These are phyloP conservation scores for Cephonodes hylas DNA, from an alignment of 2,888 invertebrate genomes.

Conservation along the genomic window DNA sequence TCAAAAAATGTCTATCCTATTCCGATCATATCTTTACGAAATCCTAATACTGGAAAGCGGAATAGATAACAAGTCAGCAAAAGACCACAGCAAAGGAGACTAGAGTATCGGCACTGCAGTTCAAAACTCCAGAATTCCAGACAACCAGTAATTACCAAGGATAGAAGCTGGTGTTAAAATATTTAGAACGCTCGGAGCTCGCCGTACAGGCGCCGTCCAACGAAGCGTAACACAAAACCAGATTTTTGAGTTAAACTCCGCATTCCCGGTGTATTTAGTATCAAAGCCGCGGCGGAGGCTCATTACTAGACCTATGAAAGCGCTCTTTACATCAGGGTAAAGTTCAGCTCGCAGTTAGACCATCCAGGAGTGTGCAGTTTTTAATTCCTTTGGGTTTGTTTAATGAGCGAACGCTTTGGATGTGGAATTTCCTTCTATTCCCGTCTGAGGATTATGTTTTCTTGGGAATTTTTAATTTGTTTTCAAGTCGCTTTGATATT, in stretches of 20 bases:
- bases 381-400: conserved; percentile 3
- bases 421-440: not conserved
- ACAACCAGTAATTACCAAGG: not conserved
- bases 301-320: conserved; percentile 3
- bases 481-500: not conserved
- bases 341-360: not conserved
- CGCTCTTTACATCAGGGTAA: not conserved
- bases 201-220: not conserved
- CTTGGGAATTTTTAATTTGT: conserved; percentile 10
- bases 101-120: not conserved
- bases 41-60: no score
- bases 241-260: not conserved
- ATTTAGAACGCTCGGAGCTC: not conserved
- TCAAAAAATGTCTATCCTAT: no score
- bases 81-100: no score
- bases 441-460: not conserved
- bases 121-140: not conserved
- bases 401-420: conserved; percentile 4
- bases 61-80: no score
- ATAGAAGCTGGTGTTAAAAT: not conserved
- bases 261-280: conserved; percentile 1
- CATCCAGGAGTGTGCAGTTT: conserved; percentile 3
- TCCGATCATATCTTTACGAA: no score
- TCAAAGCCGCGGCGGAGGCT: not conserved
- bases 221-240: not conserved